These are phyloP conservation scores for Lasius fuliginosus DNA, from an alignment of 2,888 invertebrate species.

Conservation along the genomic window DNA sequence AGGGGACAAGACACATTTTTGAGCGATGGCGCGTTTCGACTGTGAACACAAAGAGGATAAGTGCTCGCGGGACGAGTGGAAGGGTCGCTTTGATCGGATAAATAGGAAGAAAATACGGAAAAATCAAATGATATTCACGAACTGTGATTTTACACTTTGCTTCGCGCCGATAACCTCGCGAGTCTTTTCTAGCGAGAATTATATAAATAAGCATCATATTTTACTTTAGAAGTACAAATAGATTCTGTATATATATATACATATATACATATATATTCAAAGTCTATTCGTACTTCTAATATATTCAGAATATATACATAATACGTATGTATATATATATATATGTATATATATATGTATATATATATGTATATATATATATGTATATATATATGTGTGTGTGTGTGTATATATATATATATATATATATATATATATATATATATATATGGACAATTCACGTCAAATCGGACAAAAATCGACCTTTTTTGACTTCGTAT, in stretches of 20 bases:
- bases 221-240: conserved; percentile 1
- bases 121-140: conserved; percentile 54
- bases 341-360: no score
- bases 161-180: conserved; percentile 25
- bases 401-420: no score
- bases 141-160: conserved; percentile 51
- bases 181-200: conserved; percentile 6
- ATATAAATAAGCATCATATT: conserved; percentile 11
- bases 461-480: no score
- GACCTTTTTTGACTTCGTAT: no score
- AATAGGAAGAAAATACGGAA: conserved; percentile 49
- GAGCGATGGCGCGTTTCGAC: conserved; percentile 72
- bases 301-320: no score
- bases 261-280: background rate
- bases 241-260: background rate
- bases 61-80: conserved; percentile 49
- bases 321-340: no score
- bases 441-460: no score
- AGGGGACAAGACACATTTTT: conserved; percentile 75
- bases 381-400: no score
- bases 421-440: no score
- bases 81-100: conserved; percentile 48
- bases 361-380: no score
- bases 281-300: no score
- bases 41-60: conserved; percentile 75